A percentile compares a stretch with the other conserved stretches of the same genome.
Evolutionary conservation across 2,113 vertebrate species (phyloP).

Genomic region (Andinoacara biseriatus): DNA sequence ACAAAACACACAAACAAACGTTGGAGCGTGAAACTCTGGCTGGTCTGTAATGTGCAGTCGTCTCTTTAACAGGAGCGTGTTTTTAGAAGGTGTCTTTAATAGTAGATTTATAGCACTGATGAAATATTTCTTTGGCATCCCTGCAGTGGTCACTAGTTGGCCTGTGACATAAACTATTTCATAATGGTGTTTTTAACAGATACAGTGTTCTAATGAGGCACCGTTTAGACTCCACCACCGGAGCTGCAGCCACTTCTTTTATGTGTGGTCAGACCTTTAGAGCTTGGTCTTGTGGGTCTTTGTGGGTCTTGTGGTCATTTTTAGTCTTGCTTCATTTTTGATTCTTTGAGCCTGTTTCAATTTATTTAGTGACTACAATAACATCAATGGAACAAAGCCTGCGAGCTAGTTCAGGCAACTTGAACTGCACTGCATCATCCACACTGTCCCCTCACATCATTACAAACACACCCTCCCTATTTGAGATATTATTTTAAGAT

Average conservation of each 20-base stretch:
- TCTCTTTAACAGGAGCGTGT: neutral
- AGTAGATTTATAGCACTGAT: neutral
- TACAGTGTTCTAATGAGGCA: neutral
- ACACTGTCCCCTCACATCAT: neutral
- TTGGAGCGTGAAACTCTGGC: too few relatives aligned
- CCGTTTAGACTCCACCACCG: neutral
- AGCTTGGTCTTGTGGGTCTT: too few relatives aligned
- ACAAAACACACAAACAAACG: too few relatives aligned
- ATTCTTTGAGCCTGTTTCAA: too few relatives aligned
- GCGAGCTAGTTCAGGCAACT: neutral
- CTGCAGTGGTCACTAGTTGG: neutral
- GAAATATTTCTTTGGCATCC: neutral
- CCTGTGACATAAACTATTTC: neutral
- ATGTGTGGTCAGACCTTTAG: neutral
- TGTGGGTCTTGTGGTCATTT: too few relatives aligned
- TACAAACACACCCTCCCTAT: neutral
- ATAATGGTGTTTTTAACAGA: neutral
- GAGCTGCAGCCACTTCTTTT: neutral
- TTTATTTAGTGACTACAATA: too few relatives aligned
- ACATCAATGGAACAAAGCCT: neutral
- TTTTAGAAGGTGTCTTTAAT: neutral
- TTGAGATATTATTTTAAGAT: neutral
- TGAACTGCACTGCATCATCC: neutral
- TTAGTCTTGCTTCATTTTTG: too few relatives aligned
- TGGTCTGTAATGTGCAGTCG: neutral